phyloP scores from a whole-genome alignment of 2,113 vertebrate species.

The Ictidomys tridecemlineatus region DNA sequence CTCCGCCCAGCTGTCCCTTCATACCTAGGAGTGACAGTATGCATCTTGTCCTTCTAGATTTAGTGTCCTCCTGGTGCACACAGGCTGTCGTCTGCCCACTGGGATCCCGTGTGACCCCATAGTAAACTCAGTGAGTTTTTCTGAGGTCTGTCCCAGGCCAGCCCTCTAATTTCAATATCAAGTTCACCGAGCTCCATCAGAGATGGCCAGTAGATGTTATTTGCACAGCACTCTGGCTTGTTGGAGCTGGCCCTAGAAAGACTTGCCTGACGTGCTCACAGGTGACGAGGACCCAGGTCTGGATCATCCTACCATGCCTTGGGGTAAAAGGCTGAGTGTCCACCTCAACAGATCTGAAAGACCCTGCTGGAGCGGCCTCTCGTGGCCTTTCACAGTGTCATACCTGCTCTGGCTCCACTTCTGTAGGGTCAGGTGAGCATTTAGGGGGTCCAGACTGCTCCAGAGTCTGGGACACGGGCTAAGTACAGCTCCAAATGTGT shows the following conservation, averaged over 20 bases:
- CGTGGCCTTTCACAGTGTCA: neutral
- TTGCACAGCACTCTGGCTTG: neutral
- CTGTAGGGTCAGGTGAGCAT: neutral
- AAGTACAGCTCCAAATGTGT: neutral
- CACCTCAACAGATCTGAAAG: neutral
- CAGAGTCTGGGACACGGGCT: neutral
- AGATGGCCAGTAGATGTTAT: neutral
- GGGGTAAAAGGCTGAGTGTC: neutral
- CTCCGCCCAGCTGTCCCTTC: neutral
- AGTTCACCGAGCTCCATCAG: neutral
- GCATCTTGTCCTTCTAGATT: neutral
- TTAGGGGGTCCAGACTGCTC: neutral
- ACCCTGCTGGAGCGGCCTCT: neutral
- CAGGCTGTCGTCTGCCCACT: neutral
- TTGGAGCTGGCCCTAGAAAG: neutral
- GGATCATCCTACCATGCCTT: neutral
- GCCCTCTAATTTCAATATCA: neutral
- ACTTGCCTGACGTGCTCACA: rapidly evolving
- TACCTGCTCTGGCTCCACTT: neutral
- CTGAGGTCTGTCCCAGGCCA: neutral
- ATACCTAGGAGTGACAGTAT: neutral
- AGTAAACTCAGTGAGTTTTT: neutral
- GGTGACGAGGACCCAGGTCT: neutral
- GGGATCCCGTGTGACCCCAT: neutral
- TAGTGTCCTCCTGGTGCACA: neutral